These are phyloP conservation scores for Habrosyne pyritoides DNA, from an alignment of 2,888 invertebrate genomes.

Conservation along the genomic window DNA sequence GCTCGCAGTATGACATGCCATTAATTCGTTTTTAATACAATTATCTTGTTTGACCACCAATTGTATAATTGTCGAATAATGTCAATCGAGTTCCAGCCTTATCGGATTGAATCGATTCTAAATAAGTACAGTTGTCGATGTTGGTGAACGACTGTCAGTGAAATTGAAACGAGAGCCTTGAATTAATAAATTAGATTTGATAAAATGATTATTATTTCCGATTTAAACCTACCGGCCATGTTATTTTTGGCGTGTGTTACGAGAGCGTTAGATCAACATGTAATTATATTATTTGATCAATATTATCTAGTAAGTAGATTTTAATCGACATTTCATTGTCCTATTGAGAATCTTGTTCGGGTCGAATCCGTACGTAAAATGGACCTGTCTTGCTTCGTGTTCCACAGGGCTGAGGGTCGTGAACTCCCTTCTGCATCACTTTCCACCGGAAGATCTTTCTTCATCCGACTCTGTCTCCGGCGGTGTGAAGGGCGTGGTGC, in stretches of 20 bases:
- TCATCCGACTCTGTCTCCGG: too few relatives aligned
- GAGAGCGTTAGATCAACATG: slow-evolving; percentile 10
- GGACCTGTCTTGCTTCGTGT: too few relatives aligned
- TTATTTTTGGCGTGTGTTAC: slow-evolving; percentile 29
- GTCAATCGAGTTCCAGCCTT: not conserved
- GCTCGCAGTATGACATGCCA: too few relatives aligned
- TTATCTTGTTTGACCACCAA: not conserved
- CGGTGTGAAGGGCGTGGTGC: too few relatives aligned
- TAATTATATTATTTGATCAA: not conserved
- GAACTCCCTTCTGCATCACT: too few relatives aligned
- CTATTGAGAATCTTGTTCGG: too few relatives aligned
- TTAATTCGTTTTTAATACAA: not conserved
- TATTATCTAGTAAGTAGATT: not conserved
- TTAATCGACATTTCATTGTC: not conserved
- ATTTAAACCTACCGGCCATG: slow-evolving; percentile 24
- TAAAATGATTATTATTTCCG: slow-evolving; percentile 34
- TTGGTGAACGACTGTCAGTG: slow-evolving; percentile 13
- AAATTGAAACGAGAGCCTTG: slow-evolving; percentile 38
- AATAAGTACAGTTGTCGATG: not conserved
- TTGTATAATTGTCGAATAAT: not conserved
- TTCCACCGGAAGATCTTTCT: too few relatives aligned
- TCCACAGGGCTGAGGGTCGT: too few relatives aligned
- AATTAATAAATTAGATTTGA: slow-evolving; percentile 32
- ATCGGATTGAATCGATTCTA: not conserved
- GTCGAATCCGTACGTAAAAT: too few relatives aligned